Evolutionary conservation across 2,113 vertebrate genomes (phyloP).

Genomic region (Menidia beryllina): DNA sequence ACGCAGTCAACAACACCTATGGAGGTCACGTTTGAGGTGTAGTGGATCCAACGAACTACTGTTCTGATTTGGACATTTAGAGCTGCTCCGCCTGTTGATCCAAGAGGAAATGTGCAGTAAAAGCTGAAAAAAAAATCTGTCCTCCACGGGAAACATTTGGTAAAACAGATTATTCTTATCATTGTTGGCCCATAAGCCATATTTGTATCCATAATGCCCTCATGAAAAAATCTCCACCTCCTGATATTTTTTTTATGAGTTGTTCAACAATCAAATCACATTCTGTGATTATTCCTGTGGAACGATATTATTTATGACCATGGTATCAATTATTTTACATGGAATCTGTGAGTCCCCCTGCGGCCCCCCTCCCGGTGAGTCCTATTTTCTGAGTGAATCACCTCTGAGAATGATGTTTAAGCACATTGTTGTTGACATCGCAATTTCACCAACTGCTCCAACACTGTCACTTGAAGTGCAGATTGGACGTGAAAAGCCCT

Average conservation of each 20-base stretch:
- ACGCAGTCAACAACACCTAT: conserved; percentile 50
- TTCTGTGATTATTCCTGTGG: conserved; percentile 26
- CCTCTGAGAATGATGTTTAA: conserved; percentile 62
- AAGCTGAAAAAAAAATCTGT: not conserved
- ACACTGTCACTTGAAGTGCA: conserved; percentile 75
- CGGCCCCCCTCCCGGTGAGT: conserved; percentile 20
- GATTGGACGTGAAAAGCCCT: conserved; percentile 68
- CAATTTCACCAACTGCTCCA: conserved; percentile 65
- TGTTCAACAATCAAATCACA: conserved; percentile 19
- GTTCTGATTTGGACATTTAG: conserved; percentile 36
- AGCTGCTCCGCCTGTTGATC: not conserved
- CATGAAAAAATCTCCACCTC: not conserved
- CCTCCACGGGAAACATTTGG: not conserved
- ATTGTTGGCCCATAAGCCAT: not conserved
- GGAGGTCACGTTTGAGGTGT: conserved; percentile 29
- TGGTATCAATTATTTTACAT: conserved; percentile 20
- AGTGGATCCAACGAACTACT: conserved; percentile 28
- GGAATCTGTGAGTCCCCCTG: not conserved
- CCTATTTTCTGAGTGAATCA: conserved; percentile 57
- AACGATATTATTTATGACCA: conserved; percentile 39
- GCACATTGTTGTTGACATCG: conserved; percentile 73
- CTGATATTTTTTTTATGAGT: not conserved
- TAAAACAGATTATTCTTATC: conserved; percentile 1
- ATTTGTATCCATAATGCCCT: not conserved
- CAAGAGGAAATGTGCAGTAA: not conserved